Base-by-base conservation (phyloP, 2,888 invertebrate genomes). In the Yponomeuta evonymella region DNA sequence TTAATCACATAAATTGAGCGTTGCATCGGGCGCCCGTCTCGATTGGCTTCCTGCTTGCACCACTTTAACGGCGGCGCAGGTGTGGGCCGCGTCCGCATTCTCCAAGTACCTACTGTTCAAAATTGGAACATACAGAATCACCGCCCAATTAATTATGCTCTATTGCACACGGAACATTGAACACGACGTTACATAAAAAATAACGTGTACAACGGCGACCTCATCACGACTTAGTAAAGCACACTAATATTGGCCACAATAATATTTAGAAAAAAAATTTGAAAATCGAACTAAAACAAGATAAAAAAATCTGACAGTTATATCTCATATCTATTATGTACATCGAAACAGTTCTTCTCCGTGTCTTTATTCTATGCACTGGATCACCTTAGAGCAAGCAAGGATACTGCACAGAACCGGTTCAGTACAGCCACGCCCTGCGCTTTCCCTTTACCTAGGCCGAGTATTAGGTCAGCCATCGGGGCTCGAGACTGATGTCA, bases 81-180 rank as follows among this genome's bases (percentile, higher is more conserved):
- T 77, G 88, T 77, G 86, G 88, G 83, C 85, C 70, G 84, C 78
- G 89, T 91, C 91, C 91, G 91, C 91, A 92, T 92, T 90, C 90
- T 88, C 79, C 79, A 81, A 80, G 70, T 79, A 82, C 77, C 76
- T 73, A 73, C 79, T 58, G 51, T 58, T 58, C 15, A 15, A 58
- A 15, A 58, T 58, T 12, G 15, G 51, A 12, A 58, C 51, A 4
- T 15, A 58, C 51, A 58, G 51, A 58, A 58, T 58, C 15, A 15
- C 15, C 51, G 15, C 51, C 5, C 51, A 23, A 23, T 23, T 23
- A 12, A 6, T 51, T 1, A 51, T 5, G 5, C 36, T 36, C 5
- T 36, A 36, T 36, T 36, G 36, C 36, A 36, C 36, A 36, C 36
- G 36, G 5, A 36, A 36, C 2, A 36, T 36, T 36, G 36, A 36